These are phyloP conservation scores for Ammodytes dubius DNA, from an alignment of 2,113 vertebrate species.

Conservation along the genomic window DNA sequence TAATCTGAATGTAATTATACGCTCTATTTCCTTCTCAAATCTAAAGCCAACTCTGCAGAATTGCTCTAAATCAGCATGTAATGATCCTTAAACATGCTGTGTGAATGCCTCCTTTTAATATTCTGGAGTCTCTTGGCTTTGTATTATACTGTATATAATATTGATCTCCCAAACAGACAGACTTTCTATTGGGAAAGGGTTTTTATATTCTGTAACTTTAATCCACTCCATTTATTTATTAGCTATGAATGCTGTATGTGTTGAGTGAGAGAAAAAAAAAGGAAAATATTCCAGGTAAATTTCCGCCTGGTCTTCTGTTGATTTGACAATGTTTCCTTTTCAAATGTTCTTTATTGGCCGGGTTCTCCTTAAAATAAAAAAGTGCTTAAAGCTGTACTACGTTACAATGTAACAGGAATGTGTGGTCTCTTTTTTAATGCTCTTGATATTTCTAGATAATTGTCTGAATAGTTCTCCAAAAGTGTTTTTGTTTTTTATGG, in stretches of 20 bases:
- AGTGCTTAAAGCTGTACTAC: no score
- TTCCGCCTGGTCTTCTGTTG: background rate
- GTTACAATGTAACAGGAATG: no score
- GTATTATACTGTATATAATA: conserved; percentile 48
- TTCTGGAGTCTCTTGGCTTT: conserved; percentile 3
- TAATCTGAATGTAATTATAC: conserved; percentile 5
- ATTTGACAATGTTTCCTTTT: background rate
- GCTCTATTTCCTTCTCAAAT: background rate
- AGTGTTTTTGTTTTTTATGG: no score
- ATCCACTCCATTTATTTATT: conserved; percentile 36
- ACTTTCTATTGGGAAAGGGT: background rate
- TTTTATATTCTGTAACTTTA: conserved; percentile 35
- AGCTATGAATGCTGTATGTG: conserved; percentile 14
- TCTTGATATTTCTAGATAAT: background rate
- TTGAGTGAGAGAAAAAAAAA: background rate
- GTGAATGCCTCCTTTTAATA: background rate
- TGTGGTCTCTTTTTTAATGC: conserved; percentile 1
- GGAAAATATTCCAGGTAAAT: background rate
- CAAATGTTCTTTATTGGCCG: background rate
- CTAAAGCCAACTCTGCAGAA: background rate
- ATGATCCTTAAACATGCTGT: background rate
- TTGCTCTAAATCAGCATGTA: background rate
- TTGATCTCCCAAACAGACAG: conserved; percentile 2
- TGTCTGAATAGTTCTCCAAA: no score
- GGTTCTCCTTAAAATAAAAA: background rate